A percentile compares a stretch with the other conserved stretches of the same genome.
Evolutionary conservation across 2,888 invertebrate genomes (phyloP).

Genomic region (Ferdinandea cuprea): DNA sequence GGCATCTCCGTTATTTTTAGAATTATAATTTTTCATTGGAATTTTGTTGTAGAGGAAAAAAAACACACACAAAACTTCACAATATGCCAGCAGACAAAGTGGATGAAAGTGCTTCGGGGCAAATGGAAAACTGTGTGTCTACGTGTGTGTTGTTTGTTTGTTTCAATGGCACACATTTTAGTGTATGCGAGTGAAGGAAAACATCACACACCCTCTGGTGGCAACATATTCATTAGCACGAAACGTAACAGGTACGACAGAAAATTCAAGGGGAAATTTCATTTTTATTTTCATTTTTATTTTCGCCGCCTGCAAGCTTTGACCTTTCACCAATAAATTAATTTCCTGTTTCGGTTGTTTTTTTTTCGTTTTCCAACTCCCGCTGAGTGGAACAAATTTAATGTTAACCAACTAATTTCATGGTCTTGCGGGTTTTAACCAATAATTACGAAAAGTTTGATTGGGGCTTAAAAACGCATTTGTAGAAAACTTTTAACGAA

Average conservation of each 20-base stretch:
- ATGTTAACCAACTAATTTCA: background rate
- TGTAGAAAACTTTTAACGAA: too few species aligned
- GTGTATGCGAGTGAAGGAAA: background rate
- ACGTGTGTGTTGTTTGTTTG: background rate
- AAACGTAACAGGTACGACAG: constrained; percentile 35
- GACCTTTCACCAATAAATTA: constrained; percentile 1
- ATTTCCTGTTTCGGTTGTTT: background rate
- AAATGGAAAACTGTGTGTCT: constrained; percentile 27
- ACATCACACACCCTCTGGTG: constrained; percentile 1
- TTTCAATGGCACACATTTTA: background rate
- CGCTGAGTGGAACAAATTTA: background rate
- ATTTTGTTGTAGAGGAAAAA: constrained; percentile 9
- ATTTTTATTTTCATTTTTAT: background rate
- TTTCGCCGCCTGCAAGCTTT: background rate
- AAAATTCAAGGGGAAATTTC: background rate
- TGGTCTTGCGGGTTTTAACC: background rate
- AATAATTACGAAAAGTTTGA: too few species aligned
- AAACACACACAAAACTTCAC: constrained; percentile 1
- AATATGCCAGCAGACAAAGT: constrained; percentile 17
- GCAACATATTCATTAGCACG: constrained; percentile 3
- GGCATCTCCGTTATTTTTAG: constrained; percentile 38
- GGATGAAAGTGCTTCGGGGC: constrained; percentile 13
- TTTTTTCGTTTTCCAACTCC: constrained; percentile 7
- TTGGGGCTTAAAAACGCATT: too few species aligned
- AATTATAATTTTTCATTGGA: constrained; percentile 30